Base-by-base conservation (phyloP, 2,113 vertebrate species). In the Microtus oregoni region DNA sequence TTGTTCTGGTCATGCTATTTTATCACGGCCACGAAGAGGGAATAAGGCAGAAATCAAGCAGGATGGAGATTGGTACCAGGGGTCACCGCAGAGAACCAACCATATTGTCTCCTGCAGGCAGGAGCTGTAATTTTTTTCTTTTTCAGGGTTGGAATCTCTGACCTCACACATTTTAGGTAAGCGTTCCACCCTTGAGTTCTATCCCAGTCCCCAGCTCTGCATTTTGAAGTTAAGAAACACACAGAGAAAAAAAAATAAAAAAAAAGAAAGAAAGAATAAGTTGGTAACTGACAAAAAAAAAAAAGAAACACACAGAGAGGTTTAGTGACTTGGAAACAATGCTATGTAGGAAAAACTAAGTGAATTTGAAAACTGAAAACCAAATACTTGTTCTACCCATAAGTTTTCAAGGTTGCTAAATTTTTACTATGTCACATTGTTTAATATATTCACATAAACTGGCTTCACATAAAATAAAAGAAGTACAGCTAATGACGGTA, bases 181-280 rank as follows among this genome's bases (percentile, higher is more conserved):
- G 79, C 22, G 41, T 38, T 83, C n/a, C 13, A 61, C 7, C 35
- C 55, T 61, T 58, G 55, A 41, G 22, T 26, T 52, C 7, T 68
- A 58, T 35, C 32, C 47, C 47, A 72, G 19, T 20, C 68, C 68
- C 22, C 26, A 52, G 20, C 1, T 7, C 14, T 35, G 7, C 32
- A 44, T 50, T 97, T 85, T 94, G 38, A 86, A 88, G 81, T 38
- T 89, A 81, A 82, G 44, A 90, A 76, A 92, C n/a, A 95, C 65
- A 65, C 4, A 41, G 58, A 87, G 44, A 76, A n/a, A n/a, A n/a
- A n/a, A n/a, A n/a, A n/a, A n/a, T n/a, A n/a, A n/a, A n/a, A n/a
- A n/a, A n/a, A n/a, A n/a, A n/a, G n/a, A n/a, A n/a, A n/a, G n/a
- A n/a, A n/a, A n/a, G n/a, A n/a, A n/a, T n/a, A n/a, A n/a, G n/a